Base-by-base conservation (phyloP, 35 echinoderm and acorn worm species). In the Stichopus chloronotus region DNA sequence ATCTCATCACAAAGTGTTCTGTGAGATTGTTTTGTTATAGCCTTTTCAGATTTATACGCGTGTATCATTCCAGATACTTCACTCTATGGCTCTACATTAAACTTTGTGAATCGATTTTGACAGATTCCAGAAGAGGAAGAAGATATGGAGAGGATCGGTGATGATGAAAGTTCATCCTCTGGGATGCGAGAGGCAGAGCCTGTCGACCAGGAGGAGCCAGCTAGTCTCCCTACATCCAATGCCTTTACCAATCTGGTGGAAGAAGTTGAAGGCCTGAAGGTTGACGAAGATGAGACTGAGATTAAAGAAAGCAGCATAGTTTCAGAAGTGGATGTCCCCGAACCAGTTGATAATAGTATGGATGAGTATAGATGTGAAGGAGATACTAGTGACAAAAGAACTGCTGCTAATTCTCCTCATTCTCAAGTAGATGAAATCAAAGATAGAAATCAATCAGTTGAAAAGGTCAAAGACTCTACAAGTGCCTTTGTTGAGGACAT, bases 251-350 rank as follows among this genome's bases (percentile, higher is more conserved):
- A 74, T 7, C 22, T 74, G 22, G 69, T 20, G 69, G 69, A 74
- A 74, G 69, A 74, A n/a, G 69, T 74, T 7, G 69, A 74, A 74
- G 69, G 69, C 19, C 69, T 74, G 6, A 16, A 74, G 22, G 88
- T 90, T 56, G 91, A 93, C 24, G 91, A 93, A n/a, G 93, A 92
- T 6, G 72, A 53, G 14, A 93, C 59, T 3, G 95, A 96, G 53
- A 92, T 89, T 5, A 69, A 79, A 19, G 95, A 94, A 63, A 87
- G 86, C 6, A 14, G 14, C 59, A 74, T 24, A n/a, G 69, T 16
- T 74, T 7, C 13, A 14, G 22, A n/a, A n/a, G 69, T 20, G 17
- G 69, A n/a, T 20, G 22, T 20, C 7, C 19, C 69, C 7, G 69
- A n/a, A 20, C 14, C 6, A n/a, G 17, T 20, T 7, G 69, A 21